phyloP scores from a whole-genome alignment of 1,140 invertebrate species.

The Brachystomella parvula region DNA sequence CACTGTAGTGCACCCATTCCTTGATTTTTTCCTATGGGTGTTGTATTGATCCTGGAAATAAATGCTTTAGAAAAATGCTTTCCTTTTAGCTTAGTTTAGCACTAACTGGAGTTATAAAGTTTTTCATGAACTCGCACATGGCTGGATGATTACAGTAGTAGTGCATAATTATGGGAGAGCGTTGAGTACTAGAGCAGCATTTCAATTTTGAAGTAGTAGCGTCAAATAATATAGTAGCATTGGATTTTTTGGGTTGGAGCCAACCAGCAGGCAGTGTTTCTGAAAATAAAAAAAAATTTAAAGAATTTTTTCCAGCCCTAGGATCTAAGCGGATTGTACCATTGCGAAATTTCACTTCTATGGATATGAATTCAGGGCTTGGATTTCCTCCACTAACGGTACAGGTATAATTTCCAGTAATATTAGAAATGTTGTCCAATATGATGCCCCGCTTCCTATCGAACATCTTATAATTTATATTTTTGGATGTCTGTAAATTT shows the following conservation, averaged over 20 bases:
- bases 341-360: background rate
- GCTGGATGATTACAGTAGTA: conserved; percentile 9
- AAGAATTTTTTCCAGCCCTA: too few species aligned
- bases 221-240: conserved; percentile 7
- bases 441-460: background rate
- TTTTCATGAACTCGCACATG: background rate
- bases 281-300: background rate
- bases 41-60: background rate
- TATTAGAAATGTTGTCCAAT: background rate
- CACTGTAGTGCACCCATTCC: background rate
- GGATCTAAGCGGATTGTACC: too few species aligned
- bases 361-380: background rate
- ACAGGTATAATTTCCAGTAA: conserved; percentile 3
- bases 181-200: conserved; percentile 6
- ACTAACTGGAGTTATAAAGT: background rate
- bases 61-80: background rate
- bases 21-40: background rate
- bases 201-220: background rate
- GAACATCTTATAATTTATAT: background rate
- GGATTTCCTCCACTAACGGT: background rate
- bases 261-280: background rate
- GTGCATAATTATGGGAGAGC: conserved; percentile 2
- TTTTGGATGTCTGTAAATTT: background rate
- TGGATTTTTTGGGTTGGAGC: conserved; percentile 3
- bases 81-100: background rate